A percentile compares a stretch with the other conserved stretches of the same genome.
Conservation (phyloP, 2,888 invertebrate species). For the Dasypogon diadema region DNA sequence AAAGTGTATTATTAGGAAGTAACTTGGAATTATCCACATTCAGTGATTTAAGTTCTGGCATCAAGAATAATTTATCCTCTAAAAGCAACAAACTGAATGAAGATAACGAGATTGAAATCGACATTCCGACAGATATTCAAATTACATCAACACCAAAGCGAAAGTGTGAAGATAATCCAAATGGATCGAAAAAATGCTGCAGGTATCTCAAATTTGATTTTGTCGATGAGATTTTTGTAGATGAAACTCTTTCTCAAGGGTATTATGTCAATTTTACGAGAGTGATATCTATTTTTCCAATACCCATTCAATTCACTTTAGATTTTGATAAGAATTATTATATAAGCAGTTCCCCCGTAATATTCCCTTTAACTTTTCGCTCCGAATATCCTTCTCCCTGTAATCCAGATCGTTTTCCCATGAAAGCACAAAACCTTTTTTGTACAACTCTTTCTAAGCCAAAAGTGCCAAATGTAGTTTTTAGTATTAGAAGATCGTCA, state of each 20-base stretch:
- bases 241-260: not conserved
- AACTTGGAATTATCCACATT: not conserved
- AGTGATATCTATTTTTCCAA: not conserved
- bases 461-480: not conserved
- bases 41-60: not conserved
- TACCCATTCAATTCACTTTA: not conserved
- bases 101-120: not conserved
- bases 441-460: not conserved
- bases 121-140: too few species aligned
- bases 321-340: not conserved
- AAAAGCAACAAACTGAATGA: not conserved
- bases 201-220: not conserved
- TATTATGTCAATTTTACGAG: not conserved
- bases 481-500: not conserved
- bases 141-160: not conserved
- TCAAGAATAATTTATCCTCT: not conserved
- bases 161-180: not conserved
- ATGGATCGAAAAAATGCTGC: not conserved
- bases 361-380: not conserved
- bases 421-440: not conserved
- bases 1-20: too few species aligned
- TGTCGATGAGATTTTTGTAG: not conserved
- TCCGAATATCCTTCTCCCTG: too few species aligned
- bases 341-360: not conserved
- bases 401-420: not conserved